These are phyloP conservation scores for Drosophila mayri DNA, from an alignment of 1,140 invertebrate genomes.

Conservation along the genomic window DNA sequence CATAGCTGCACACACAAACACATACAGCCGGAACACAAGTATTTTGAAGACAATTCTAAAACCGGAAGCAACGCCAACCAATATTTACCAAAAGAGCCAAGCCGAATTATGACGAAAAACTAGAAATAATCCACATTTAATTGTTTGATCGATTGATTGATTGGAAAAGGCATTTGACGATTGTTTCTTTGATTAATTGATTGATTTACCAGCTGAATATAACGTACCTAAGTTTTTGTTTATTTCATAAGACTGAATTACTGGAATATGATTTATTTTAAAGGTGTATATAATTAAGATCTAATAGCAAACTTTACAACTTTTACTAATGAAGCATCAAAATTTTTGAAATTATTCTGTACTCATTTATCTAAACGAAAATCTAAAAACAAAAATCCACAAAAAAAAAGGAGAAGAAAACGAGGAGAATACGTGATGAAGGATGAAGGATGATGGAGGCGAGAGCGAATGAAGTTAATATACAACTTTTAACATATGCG, in stretches of 20 bases:
- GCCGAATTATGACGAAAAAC: slow-evolving; percentile 23
- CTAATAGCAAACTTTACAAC: slow-evolving; percentile 73
- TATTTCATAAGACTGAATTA: slow-evolving; percentile 85
- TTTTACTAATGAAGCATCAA: slow-evolving; percentile 79
- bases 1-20: slow-evolving; percentile 8
- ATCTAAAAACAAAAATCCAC: slow-evolving; percentile 16
- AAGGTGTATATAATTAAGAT: slow-evolving; percentile 61
- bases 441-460: neutral
- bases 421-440: slow-evolving; percentile 26
- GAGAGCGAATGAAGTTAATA: slow-evolving; percentile 45
- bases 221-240: slow-evolving; percentile 83
- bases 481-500: slow-evolving; percentile 67
- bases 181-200: slow-evolving; percentile 49
- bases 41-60: slow-evolving; percentile 29
- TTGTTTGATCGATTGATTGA: slow-evolving; percentile 36
- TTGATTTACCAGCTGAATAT: slow-evolving; percentile 61
- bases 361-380: slow-evolving; percentile 67
- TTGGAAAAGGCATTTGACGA: slow-evolving; percentile 32
- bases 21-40: slow-evolving; percentile 16
- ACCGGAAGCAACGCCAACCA: slow-evolving; percentile 24
- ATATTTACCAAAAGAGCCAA: slow-evolving; percentile 36
- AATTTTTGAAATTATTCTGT: slow-evolving; percentile 78
- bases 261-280: slow-evolving; percentile 74
- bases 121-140: slow-evolving; percentile 16
- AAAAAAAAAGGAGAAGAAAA: slow-evolving; percentile 19